Conservation (phyloP, 2,113 vertebrate genomes). For the Pionites leucogaster region DNA sequence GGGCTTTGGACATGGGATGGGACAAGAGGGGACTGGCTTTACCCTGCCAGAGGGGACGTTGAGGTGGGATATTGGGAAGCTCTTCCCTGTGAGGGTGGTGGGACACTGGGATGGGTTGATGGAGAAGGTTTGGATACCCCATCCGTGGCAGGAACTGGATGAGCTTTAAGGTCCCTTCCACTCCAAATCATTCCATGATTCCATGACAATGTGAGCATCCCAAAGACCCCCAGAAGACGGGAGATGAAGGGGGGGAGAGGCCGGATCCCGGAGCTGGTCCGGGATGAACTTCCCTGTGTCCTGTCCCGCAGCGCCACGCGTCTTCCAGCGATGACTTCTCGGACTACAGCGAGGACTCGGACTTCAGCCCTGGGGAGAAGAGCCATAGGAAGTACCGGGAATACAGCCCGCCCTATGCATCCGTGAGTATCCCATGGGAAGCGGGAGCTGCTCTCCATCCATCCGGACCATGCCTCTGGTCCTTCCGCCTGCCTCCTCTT, state of each 20-base stretch:
- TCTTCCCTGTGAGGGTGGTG: not conserved
- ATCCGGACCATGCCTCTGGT: not conserved
- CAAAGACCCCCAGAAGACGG: not conserved
- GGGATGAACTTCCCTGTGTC: accelerated
- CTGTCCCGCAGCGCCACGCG: conserved; percentile 83
- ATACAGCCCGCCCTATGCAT: conserved; percentile 88
- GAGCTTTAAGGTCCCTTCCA: not conserved
- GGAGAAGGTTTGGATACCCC: not conserved
- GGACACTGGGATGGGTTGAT: not conserved
- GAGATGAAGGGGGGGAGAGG: not conserved
- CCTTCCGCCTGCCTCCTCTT: not conserved
- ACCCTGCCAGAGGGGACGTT: not conserved
- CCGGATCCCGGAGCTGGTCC: not conserved
- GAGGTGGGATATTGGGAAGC: not conserved
- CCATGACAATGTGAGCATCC: not conserved
- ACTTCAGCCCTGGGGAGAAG: conserved; percentile 92
- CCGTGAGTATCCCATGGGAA: conserved; percentile 61
- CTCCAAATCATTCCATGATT: not conserved
- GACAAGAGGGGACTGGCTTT: not conserved
- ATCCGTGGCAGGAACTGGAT: not conserved
- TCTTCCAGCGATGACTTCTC: conserved; percentile 95
- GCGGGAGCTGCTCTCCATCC: not conserved
- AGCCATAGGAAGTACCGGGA: conserved; percentile 88
- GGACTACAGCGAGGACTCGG: conserved; percentile 91
- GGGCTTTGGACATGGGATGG: not conserved